phyloP scores from a whole-genome alignment of 2,113 vertebrate genomes.

The Phaetusa simplex region DNA sequence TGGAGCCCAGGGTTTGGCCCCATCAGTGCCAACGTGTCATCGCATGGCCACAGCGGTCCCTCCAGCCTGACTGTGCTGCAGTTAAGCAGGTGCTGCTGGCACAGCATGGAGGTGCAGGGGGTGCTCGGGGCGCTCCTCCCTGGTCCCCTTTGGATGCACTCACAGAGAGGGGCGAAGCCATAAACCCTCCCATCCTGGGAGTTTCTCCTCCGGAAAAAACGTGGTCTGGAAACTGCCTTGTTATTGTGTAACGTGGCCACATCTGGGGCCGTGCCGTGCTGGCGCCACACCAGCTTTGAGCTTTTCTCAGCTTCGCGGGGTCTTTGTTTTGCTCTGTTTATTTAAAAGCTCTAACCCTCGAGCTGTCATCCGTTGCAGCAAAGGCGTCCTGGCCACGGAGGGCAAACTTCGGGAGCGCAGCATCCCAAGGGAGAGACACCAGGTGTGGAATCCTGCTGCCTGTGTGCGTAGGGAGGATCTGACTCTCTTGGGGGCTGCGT shows the following conservation, averaged over 20 bases:
- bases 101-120: fast-evolving
- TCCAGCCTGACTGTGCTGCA: background rate
- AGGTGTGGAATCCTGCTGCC: background rate
- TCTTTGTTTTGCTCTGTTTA: background rate
- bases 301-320: background rate
- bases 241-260: background rate
- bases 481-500: background rate
- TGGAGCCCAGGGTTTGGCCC: background rate
- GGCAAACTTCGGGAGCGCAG: background rate
- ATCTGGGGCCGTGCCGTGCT: background rate
- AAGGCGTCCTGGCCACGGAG: background rate
- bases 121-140: background rate
- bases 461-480: background rate
- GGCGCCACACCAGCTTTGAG: background rate
- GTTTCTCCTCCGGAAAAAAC: background rate
- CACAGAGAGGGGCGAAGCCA: background rate
- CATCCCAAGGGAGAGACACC: background rate
- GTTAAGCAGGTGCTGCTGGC: background rate
- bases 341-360: background rate
- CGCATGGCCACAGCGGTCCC: fast-evolving
- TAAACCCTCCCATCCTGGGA: background rate
- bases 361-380: background rate
- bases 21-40: background rate
- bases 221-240: background rate
- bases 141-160: background rate